Base-by-base conservation (phyloP, 2,888 invertebrate species). In the Torymus tubicola region DNA sequence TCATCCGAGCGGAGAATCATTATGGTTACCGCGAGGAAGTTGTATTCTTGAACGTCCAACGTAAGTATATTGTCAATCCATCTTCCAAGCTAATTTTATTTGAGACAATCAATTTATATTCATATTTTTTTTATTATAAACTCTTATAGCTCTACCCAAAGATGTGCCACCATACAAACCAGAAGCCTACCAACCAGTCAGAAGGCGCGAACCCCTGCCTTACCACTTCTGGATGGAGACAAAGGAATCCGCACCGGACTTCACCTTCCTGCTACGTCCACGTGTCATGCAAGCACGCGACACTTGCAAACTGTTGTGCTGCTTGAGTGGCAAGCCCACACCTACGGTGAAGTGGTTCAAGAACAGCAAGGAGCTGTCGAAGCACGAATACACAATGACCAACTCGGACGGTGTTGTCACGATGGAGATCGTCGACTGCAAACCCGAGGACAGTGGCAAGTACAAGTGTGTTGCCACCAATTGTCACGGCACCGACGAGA, bases 201-300 rank as follows among this genome's bases (percentile, higher is more conserved):
- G 97, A 50, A 92, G 95, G 83, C 94, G 97, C 87, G 96, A 96
- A 90, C 94, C 96, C 0, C 92, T 97, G 50, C 95, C 96, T 2
- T 97, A 96, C 92, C 96, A 95, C 82, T 95, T 96, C 93, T 97
- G 97, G 96, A 96, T 96, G 92, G 97, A 98, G 91, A 96, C 96
- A 87, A 95, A 96, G 91, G 97, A 98, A 92, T 95, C 96, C 87
- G 97, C 97, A 82, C 99, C 99, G 82, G 95, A 94, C 90, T 99
- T 99, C 93, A 98, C 98, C 88, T 99, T 99, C 97, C 95, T 97
- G 88, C 94, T 99, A 86, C 95, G 99, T 91, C 99, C 99, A 89
- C 96, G 99, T 90, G 97, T 99, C 87, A 99, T 99, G 95, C 99
- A 99, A 92, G 94, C 94, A 88, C 95, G 98, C 84, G 96, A 97